Percentiles rank a stretch among this genome's conserved stretches.
Conservation (phyloP, 2,888 invertebrate species). For the Tupiocoris notatus region DNA sequence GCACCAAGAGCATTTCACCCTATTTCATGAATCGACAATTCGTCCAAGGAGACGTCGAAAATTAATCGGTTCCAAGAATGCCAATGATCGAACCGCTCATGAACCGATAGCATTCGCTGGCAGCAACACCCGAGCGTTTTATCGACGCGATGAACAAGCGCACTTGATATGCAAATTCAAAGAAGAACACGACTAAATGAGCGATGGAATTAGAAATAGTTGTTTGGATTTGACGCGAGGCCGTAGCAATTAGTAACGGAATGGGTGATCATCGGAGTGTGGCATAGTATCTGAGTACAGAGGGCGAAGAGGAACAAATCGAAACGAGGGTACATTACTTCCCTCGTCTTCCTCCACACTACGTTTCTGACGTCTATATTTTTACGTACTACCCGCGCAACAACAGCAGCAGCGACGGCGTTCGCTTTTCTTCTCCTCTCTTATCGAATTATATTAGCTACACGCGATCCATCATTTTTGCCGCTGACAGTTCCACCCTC, state of each 20-base stretch:
- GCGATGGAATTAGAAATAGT: constrained; percentile 32
- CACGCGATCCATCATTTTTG: constrained; percentile 36
- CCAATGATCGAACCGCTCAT: no score
- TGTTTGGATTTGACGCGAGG: constrained; percentile 36
- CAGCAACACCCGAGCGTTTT: neutral
- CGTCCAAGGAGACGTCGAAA: no score
- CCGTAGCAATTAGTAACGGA: constrained; percentile 30
- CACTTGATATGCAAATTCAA: constrained; percentile 20
- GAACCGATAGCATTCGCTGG: no score
- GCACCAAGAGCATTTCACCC: no score
- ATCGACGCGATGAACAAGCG: constrained; percentile 4
- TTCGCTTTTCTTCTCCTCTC: constrained; percentile 2
- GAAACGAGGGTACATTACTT: neutral
- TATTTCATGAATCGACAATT: no score
- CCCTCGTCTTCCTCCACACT: neutral
- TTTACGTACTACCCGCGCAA: constrained; percentile 4
- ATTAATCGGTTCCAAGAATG: no score
- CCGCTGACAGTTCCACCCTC: constrained; percentile 24
- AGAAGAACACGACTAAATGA: constrained; percentile 30
- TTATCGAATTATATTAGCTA: constrained; percentile 38
- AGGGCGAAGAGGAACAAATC: neutral
- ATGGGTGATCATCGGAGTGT: constrained; percentile 37
- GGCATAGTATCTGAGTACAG: neutral
- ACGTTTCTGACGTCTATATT: neutral
- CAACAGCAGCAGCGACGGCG: neutral